Evolutionary conservation across 2,888 invertebrate species (phyloP).

Genomic region (Pocota personata): DNA sequence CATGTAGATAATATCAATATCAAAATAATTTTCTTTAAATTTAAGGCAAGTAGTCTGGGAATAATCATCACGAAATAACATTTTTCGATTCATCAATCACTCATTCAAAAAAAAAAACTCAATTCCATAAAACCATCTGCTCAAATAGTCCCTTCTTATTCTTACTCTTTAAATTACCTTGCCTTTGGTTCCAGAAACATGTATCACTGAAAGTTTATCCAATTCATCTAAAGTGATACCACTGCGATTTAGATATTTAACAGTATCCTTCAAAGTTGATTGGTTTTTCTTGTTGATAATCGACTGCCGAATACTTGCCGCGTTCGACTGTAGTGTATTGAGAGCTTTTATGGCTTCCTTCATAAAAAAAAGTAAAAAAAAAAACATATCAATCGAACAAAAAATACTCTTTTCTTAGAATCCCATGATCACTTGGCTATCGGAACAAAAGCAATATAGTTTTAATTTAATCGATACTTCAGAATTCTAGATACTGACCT

Average conservation of each 20-base stretch:
- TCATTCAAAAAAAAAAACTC: background rate
- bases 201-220: constrained; percentile 92
- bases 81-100: no score
- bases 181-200: constrained; percentile 98
- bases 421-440: no score
- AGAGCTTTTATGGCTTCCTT: constrained; percentile 89
- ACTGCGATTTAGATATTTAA: constrained; percentile 86
- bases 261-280: constrained; percentile 83
- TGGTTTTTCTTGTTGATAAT: constrained; percentile 78
- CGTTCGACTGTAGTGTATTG: constrained; percentile 89
- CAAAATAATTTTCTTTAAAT: no score
- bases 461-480: background rate
- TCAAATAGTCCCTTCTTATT: background rate
- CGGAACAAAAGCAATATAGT: background rate
- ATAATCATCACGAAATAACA: no score
- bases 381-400: background rate
- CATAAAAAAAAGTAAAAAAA: constrained; percentile 34
- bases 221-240: constrained; percentile 87
- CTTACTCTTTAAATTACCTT: no score
- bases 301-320: constrained; percentile 84
- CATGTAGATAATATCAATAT: no score
- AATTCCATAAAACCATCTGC: background rate
- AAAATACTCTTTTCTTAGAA: no score
- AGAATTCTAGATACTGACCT: constrained; percentile 41
- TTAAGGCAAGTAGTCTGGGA: no score